Percentiles rank a stretch among this genome's conserved stretches.
phyloP scores from a whole-genome alignment of 1,140 invertebrate genomes.

The Ceratina australensis region DNA sequence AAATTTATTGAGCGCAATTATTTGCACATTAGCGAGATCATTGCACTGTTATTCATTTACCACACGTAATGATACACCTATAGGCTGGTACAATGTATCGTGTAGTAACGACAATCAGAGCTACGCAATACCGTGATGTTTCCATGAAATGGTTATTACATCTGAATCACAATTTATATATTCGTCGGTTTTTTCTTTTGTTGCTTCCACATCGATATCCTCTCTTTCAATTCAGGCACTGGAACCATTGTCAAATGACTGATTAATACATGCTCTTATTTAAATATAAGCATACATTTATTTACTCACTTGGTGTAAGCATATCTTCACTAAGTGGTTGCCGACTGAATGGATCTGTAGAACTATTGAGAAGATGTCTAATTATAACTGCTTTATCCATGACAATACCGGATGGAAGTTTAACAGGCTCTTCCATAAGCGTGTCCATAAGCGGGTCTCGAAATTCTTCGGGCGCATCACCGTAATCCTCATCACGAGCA shows the following conservation, averaged over 20 bases:
- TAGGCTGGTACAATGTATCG: conserved; percentile 52
- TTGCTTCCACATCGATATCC: conserved; percentile 89
- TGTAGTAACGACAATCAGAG: conserved; percentile 47
- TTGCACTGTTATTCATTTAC: conserved; percentile 66
- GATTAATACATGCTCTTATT: neutral
- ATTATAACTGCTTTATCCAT: conserved; percentile 98
- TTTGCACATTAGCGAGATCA: conserved; percentile 74
- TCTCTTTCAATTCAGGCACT: conserved; percentile 88
- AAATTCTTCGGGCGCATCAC: conserved; percentile 98
- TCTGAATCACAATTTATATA: conserved; percentile 67
- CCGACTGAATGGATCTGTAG: conserved; percentile 98
- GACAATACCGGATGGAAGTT: conserved; percentile 94
- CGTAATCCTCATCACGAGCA: conserved; percentile 93
- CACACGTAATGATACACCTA: conserved; percentile 52
- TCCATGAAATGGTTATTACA: conserved; percentile 39
- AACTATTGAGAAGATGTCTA: conserved; percentile 96
- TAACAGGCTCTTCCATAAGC: conserved; percentile 97
- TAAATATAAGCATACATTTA: neutral
- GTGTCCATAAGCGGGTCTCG: conserved; percentile 98
- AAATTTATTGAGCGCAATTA: conserved; percentile 75
- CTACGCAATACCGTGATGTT: conserved; percentile 44
- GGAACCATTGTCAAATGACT: conserved; percentile 53
- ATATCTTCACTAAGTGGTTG: conserved; percentile 95
- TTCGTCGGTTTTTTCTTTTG: conserved; percentile 81
- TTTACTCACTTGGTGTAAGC: conserved; percentile 86